phyloP scores from a whole-genome alignment of 2,888 invertebrate species.

The Candidula unifasciata region DNA sequence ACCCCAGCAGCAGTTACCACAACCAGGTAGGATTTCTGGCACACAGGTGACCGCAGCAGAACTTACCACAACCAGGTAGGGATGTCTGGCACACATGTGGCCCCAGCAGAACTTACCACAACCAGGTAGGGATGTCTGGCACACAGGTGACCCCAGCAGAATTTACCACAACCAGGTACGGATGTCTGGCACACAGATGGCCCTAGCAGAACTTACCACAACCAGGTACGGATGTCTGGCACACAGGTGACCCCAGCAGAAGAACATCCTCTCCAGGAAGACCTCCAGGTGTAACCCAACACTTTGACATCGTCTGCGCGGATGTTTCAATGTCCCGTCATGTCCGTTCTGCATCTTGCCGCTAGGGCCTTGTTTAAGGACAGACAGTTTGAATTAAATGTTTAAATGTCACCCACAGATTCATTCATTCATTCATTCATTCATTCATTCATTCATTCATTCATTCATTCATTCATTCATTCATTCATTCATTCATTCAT shows the following conservation, averaged over 20 bases:
- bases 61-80: too few relatives aligned
- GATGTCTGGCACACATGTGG: too few relatives aligned
- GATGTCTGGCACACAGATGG: too few relatives aligned
- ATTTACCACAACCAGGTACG: slow-evolving; percentile 83
- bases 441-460: slow-evolving; percentile 4
- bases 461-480: slow-evolving; percentile 1
- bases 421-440: slow-evolving; percentile 8
- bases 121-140: too few relatives aligned
- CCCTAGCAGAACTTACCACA: slow-evolving; percentile 55
- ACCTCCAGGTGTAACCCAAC: slow-evolving; percentile 70
- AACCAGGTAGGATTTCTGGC: too few relatives aligned
- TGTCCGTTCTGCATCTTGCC: not conserved
- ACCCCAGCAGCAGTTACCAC: too few relatives aligned
- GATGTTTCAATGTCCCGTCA: slow-evolving; percentile 41
- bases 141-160: too few relatives aligned
- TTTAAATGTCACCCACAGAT: not conserved
- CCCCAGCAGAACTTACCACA: too few relatives aligned
- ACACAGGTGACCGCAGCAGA: too few relatives aligned
- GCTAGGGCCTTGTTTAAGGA: too few relatives aligned
- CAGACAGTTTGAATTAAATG: too few relatives aligned
- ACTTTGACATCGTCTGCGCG: slow-evolving; percentile 62
- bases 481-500: slow-evolving; percentile 8
- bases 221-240: slow-evolving; percentile 89
- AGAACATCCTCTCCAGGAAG: slow-evolving; percentile 76
- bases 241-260: slow-evolving; percentile 81